Conservation (phyloP, 2,888 invertebrate genomes). For the Eupithecia pulchellata region DNA sequence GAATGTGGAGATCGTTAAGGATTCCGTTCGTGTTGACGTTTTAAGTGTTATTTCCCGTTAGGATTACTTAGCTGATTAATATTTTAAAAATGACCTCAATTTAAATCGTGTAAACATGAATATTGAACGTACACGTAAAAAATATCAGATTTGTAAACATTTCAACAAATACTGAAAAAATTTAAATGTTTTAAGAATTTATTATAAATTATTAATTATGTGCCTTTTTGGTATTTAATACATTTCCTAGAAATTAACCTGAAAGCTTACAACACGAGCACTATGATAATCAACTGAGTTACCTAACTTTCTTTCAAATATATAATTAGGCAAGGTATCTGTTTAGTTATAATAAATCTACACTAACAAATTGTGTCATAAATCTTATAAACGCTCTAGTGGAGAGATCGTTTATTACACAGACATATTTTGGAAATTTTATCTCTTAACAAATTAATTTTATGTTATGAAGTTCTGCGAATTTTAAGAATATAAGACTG, state of each 20-base stretch:
- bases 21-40: constrained; percentile 22
- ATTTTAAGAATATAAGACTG: neutral
- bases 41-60: constrained; percentile 11
- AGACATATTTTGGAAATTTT: neutral
- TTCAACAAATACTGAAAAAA: too few species aligned
- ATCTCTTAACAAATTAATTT: constrained; percentile 7
- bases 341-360: neutral
- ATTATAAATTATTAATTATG: too few species aligned
- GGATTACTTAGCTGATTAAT: constrained; percentile 7
- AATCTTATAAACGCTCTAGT: constrained; percentile 11
- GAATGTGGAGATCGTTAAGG: constrained; percentile 5
- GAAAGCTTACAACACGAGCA: too few species aligned
- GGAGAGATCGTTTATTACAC: constrained; percentile 2
- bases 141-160: too few species aligned
- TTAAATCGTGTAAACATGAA: neutral
- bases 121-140: neutral
- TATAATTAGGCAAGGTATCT: neutral
- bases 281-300: too few species aligned
- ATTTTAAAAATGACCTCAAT: neutral
- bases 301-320: too few species aligned
- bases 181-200: too few species aligned
- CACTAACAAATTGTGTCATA: constrained; percentile 2
- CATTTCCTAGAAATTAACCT: too few species aligned
- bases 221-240: too few species aligned
- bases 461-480: neutral